These are phyloP conservation scores for Ctenochaetus hawaiiensis DNA, from an alignment of 2,797 vertebrate species.

Conservation along the genomic window DNA sequence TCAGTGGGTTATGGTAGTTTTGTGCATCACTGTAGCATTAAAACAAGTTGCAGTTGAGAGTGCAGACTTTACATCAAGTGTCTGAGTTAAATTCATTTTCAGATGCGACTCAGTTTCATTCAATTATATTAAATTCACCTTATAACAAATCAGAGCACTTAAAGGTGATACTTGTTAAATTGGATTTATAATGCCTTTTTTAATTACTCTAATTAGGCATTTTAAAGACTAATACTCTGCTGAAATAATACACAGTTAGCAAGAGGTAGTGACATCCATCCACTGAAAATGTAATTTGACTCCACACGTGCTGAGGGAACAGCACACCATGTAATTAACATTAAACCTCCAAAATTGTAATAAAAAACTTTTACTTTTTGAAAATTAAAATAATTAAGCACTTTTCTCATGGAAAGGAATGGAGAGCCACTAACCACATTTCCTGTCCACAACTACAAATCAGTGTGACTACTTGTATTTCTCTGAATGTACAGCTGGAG, in stretches of 20 bases:
- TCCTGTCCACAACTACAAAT: conserved; percentile 33
- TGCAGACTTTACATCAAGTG: not conserved
- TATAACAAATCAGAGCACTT: not conserved
- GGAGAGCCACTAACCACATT: not conserved
- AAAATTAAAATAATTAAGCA: conserved; percentile 7
- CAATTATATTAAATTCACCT: not conserved
- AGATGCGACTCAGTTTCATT: not conserved
- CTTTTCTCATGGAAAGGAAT: conserved; percentile 13
- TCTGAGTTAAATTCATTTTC: not conserved
- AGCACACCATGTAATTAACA: conserved; percentile 4
- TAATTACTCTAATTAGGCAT: not conserved
- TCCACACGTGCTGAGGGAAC: not conserved
- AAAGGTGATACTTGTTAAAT: not conserved
- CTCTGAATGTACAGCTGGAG: conserved; percentile 5
- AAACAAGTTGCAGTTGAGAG: not conserved
- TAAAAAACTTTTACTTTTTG: conserved; percentile 11
- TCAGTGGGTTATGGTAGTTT: not conserved
- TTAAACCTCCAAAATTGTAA: not conserved
- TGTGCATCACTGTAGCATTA: not conserved
- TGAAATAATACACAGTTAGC: not conserved
- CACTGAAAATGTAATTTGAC: not conserved
- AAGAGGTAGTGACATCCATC: not conserved
- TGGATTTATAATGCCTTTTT: not conserved
- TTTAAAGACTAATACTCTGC: not conserved
- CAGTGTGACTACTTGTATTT: conserved; percentile 36